Percentiles rank a stretch among this genome's conserved stretches.
Conservation (phyloP, 2,113 vertebrate species). For the Petroica traversi region DNA sequence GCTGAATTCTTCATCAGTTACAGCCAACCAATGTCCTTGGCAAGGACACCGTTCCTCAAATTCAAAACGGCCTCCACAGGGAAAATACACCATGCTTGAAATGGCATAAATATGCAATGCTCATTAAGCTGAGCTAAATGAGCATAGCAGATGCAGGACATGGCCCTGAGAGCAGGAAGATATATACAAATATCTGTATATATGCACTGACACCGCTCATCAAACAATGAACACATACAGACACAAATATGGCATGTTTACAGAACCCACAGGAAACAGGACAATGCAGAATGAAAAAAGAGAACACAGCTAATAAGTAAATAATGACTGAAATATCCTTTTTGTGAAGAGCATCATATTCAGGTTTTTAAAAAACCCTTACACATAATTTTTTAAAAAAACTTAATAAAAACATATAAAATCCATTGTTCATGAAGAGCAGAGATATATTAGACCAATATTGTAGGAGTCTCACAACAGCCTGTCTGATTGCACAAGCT, state of each 20-base stretch:
- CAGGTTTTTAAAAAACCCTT: background rate
- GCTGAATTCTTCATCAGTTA: constrained; percentile 43
- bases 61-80: constrained; percentile 56
- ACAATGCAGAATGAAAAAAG: constrained; percentile 14
- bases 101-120: constrained; percentile 19
- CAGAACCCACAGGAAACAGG: background rate
- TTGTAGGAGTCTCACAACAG: background rate
- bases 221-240: background rate
- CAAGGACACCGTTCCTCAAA: constrained; percentile 20
- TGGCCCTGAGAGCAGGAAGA: background rate
- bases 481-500: background rate
- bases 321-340: background rate
- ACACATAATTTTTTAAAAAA: background rate
- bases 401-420: background rate
- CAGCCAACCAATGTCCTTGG: constrained; percentile 48
- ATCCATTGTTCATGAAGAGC: background rate
- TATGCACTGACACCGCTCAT: background rate
- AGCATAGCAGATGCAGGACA: constrained; percentile 28
- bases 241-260: constrained; percentile 4
- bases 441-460: background rate
- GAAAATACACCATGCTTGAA: constrained; percentile 28
- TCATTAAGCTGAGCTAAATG: constrained; percentile 43
- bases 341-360: background rate
- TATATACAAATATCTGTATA: constrained; percentile 4
- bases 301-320: background rate